Base-by-base conservation (phyloP, 2,888 invertebrate species). In the Leptarthrus brevirostris region DNA sequence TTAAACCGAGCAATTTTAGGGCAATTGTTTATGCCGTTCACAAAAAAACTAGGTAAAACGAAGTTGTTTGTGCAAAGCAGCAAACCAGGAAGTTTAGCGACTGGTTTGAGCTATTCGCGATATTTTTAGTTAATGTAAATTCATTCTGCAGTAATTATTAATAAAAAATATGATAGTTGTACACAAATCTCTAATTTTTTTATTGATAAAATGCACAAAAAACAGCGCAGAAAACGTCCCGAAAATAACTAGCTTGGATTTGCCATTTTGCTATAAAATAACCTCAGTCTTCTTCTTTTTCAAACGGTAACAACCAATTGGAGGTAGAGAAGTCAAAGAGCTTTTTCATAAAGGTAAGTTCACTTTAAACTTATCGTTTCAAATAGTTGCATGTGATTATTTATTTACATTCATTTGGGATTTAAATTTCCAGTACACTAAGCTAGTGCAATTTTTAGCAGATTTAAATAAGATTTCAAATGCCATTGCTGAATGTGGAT, bases 191-290 rank as follows among this genome's bases (percentile, higher is more conserved):
- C 44, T 44, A 20, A 64, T n/a, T 64, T 64, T 20, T 44, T 64
- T 64, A 64, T 64, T 64, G 64, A 61, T 61, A 61, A 61, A 64
- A 44, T 14, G 40, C 47, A 44, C 47, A 47, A 64, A 44, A 64
- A 64, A 44, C 64, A 64, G 44, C 64, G 26, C 64, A 64, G 47
- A 64, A 44, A 64, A 64, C 47, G 64, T 64, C 64, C 64, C 64
- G 64, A 64, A 64, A 64, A 64, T 44, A 18, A 58, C 58, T 58
- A 44, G 22, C 64, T 47, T 16, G 18, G 18, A 24, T n/a, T 44
- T 64, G 64, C 64, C 64, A 64, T 64, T 64, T 47, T 64, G 64
- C 61, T 22, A 61, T 64, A 64, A 64, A 64, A 64, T 64, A 61
- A 40, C 40, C 47, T n/a, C 10, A 24, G 5, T 40, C 64, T 64